A percentile compares a stretch with the other conserved stretches of the same genome.
These are phyloP conservation scores for Epicauta chinensis DNA, from an alignment of 1,140 invertebrate species.

Conservation along the genomic window DNA sequence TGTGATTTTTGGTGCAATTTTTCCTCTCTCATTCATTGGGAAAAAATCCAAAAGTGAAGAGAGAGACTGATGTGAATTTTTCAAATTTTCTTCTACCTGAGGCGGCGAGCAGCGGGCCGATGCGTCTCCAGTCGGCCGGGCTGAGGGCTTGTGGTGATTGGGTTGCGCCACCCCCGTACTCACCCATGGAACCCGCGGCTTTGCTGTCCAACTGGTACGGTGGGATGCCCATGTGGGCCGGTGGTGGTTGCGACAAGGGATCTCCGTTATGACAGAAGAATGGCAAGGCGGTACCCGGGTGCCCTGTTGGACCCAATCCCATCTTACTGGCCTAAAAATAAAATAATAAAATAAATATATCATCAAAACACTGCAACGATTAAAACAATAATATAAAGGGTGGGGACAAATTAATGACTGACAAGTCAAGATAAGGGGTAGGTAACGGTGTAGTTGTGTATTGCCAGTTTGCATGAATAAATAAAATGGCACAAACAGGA, in stretches of 20 bases:
- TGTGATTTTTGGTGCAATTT: too few species aligned
- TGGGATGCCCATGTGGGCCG: slow-evolving; percentile 95
- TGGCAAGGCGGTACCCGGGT: slow-evolving; percentile 62
- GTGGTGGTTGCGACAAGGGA: slow-evolving; percentile 80
- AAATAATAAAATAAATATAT: slow-evolving; percentile 21
- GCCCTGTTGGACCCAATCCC: slow-evolving; percentile 62
- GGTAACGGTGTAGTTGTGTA: background rate
- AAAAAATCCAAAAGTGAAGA: too few species aligned
- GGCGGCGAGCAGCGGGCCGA: slow-evolving; percentile 49
- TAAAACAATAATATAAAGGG: too few species aligned
- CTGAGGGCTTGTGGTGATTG: slow-evolving; percentile 40
- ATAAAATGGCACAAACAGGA: slow-evolving; percentile 32
- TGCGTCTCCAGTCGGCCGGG: slow-evolving; percentile 49
- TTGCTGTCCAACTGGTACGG: slow-evolving; percentile 84
- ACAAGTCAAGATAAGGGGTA: slow-evolving; percentile 6
- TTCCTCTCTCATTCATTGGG: too few species aligned
- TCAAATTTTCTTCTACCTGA: slow-evolving; percentile 45
- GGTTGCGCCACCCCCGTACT: slow-evolving; percentile 47
- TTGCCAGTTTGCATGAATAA: slow-evolving; percentile 30
- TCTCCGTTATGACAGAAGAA: slow-evolving; percentile 90
- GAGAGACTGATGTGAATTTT: background rate
- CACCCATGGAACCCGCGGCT: slow-evolving; percentile 53
- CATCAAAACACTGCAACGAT: too few species aligned
- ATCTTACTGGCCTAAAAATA: slow-evolving; percentile 83
- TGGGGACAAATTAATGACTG: slow-evolving; percentile 10